Conservation (phyloP, 2,888 invertebrate genomes). For the Lasioglossum oenotherae region DNA sequence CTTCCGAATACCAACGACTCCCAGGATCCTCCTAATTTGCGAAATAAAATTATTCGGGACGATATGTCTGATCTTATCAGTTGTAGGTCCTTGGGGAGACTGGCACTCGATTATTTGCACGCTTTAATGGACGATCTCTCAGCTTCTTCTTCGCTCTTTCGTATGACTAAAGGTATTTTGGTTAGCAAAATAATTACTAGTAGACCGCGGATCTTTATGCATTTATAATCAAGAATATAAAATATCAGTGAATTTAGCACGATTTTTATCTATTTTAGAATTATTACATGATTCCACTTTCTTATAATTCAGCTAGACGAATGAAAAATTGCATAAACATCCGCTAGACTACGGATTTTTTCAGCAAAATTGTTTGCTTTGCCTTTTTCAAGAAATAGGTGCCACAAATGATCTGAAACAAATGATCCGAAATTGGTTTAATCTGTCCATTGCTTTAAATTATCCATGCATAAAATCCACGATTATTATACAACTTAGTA, state of each 20-base stretch:
- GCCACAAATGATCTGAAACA: not conserved
- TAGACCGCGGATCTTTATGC: no score
- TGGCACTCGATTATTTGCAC: not conserved
- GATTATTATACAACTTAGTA: no score
- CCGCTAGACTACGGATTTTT: no score
- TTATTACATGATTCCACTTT: no score
- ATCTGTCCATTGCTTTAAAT: no score
- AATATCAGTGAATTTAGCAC: no score
- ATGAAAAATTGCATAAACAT: no score
- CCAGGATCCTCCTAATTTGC: not conserved
- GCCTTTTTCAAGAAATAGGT: not conserved
- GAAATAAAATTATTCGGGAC: not conserved
- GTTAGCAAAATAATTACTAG: not conserved
- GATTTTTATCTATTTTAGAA: no score
- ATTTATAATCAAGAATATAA: no score
- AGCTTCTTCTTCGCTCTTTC: not conserved
- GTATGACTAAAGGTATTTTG: not conserved
- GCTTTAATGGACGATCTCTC: not conserved
- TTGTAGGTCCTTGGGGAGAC: not conserved
- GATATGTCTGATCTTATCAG: not conserved
- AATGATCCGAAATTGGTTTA: not conserved
- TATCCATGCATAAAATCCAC: no score
- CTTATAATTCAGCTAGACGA: no score
- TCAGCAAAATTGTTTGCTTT: not conserved
- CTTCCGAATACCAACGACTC: not conserved